Evolutionary conservation across 2,113 vertebrate genomes (phyloP).

Genomic region (Conger conger): DNA sequence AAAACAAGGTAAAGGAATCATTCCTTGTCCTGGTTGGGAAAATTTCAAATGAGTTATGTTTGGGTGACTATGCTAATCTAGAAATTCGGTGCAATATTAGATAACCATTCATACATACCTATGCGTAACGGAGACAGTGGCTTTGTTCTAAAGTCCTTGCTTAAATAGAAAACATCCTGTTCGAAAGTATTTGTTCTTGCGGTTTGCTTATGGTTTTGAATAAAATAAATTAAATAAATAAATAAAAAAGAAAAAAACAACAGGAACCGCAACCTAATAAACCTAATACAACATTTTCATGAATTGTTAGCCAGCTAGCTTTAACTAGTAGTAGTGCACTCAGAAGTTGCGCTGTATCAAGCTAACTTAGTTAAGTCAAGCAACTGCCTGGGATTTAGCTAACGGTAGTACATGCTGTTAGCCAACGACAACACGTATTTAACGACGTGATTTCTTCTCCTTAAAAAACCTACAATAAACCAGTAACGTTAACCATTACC

Average conservation of each 20-base stretch:
- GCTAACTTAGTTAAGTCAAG: too few species aligned
- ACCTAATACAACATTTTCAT: background rate
- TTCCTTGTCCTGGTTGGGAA: background rate
- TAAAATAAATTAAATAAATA: too few species aligned
- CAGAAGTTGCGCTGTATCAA: background rate
- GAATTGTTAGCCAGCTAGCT: background rate
- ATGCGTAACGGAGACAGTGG: too few species aligned
- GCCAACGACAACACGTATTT: background rate
- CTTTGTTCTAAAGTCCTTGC: too few species aligned
- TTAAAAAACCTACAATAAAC: background rate
- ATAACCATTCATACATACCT: too few species aligned
- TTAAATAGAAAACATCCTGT: background rate
- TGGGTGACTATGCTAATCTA: too few species aligned
- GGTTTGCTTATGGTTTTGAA: too few species aligned
- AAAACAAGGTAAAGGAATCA: background rate
- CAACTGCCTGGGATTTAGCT: background rate
- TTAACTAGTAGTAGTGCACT: background rate
- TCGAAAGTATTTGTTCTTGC: background rate
- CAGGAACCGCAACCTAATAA: background rate
- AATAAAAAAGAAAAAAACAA: too few species aligned
- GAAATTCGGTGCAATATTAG: too few species aligned
- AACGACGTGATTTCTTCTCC: background rate
- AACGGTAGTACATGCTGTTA: background rate
- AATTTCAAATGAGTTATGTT: too few species aligned
- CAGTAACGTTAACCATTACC: too few species aligned